Evolutionary conservation across 2,797 vertebrate species (phyloP).

Genomic region (Megaceryle alcyon): DNA sequence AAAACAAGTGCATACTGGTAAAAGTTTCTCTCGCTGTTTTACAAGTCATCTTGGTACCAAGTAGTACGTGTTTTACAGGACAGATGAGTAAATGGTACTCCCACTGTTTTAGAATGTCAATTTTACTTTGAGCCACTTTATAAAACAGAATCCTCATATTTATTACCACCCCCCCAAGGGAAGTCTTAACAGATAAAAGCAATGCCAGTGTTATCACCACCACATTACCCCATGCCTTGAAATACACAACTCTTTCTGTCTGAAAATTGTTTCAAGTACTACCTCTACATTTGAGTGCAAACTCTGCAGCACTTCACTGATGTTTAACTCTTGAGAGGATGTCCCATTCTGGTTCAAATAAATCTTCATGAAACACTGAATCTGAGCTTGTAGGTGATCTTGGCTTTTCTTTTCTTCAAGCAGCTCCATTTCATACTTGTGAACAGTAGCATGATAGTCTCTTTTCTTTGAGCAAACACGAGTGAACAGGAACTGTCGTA

Average conservation of each 20-base stretch:
- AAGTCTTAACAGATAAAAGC: neutral
- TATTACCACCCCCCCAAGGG: neutral
- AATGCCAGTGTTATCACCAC: neutral
- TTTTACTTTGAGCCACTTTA: neutral
- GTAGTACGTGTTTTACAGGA: neutral
- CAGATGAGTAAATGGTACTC: neutral
- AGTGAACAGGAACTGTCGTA: slow-evolving; percentile 65
- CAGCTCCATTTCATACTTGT: slow-evolving; percentile 55
- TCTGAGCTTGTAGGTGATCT: slow-evolving; percentile 55
- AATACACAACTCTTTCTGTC: neutral
- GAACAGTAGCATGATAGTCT: slow-evolving; percentile 60
- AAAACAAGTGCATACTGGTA: neutral
- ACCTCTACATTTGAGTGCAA: slow-evolving; percentile 71
- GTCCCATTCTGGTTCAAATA: neutral
- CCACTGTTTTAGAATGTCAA: neutral
- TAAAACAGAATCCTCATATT: neutral
- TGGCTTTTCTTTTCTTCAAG: slow-evolving; percentile 74
- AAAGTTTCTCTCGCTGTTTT: neutral
- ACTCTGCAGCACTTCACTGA: slow-evolving; percentile 14
- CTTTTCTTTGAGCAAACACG: slow-evolving; percentile 58
- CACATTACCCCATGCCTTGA: neutral
- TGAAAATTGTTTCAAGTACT: neutral
- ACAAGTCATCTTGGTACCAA: neutral
- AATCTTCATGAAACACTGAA: slow-evolving; percentile 26
- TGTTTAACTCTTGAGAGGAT: neutral